Base-by-base conservation (phyloP, 2,797 vertebrate genomes). In the Kryptopterus vitreolus region DNA sequence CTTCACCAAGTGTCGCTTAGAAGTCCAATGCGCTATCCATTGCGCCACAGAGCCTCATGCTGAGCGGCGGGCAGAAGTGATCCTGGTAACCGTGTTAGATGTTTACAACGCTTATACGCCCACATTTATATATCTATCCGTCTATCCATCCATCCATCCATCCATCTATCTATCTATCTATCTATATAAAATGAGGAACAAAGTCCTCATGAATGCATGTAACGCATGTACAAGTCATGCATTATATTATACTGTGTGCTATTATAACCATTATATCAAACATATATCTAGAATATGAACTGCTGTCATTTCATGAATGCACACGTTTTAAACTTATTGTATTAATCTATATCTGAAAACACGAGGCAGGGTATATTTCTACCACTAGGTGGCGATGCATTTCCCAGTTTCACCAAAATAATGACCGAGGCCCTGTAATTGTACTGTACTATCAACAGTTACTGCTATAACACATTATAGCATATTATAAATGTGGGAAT, bases 11-110 rank as follows among this genome's bases (percentile, higher is more conserved):
- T 7, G 48, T 15, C 22, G 22, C 48, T 71, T 96, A 95, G 92
- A 95, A 94, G 92, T 93, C 93, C 93, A 95, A 94, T 94, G 94
- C 93, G 95, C 95, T 96, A 95, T 96, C 95, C 95, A 96, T 96
- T 96, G 95, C 95, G 95, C 95, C 95, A 96, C 95, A 94, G 95
- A 96, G 95, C 95, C 95, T 0, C 15, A 3, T 20, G 8, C 0
- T 43, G 16, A 8, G 53, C 53, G 2, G 18, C 1, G 33, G 10
- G 8, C 58, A 31, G 18, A 35, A 20, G 8, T 35, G 18, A 0
- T 33, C 1, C 1, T 4, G 3, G 10, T 0, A 63, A 35, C 7
- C 18, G 0, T 9, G 3, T 31, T 61, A 24, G 13, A 59, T 26
- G 4, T 61, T 61, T 58, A 24, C 57, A 13, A 18, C 2, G 38